These are phyloP conservation scores for Epistrophe grossulariae DNA, from an alignment of 2,888 invertebrate species.

Conservation along the genomic window DNA sequence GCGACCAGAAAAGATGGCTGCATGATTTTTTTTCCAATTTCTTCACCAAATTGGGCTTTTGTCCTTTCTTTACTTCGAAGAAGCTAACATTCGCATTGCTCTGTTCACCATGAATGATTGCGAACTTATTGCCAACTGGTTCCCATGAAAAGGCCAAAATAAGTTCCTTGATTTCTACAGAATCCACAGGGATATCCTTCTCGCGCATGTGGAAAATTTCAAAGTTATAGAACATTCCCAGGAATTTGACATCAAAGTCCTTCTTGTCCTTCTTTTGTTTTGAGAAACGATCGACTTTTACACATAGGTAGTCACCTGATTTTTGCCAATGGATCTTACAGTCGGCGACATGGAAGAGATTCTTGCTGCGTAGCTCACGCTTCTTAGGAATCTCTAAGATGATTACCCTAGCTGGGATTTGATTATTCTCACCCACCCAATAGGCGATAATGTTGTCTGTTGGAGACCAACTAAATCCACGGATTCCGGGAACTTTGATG, in stretches of 20 bases:
- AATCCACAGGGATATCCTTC: constrained; percentile 98
- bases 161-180: constrained; percentile 96
- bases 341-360: constrained; percentile 98
- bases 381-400: constrained; percentile 96
- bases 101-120: constrained; percentile 97
- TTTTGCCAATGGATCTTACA: constrained; percentile 99
- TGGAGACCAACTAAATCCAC: constrained; percentile 99
- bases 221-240: constrained; percentile 98
- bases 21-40: constrained; percentile 94
- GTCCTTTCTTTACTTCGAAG: constrained; percentile 95
- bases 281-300: constrained; percentile 94
- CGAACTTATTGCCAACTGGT: constrained; percentile 97
- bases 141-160: constrained; percentile 99
- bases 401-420: constrained; percentile 97
- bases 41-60: constrained; percentile 94
- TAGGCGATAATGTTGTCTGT: constrained; percentile 98
- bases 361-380: constrained; percentile 95
- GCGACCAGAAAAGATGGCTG: constrained; percentile 98
- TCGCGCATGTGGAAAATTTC: constrained; percentile 99
- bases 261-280: constrained; percentile 97
- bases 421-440: constrained; percentile 99
- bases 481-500: constrained; percentile 94
- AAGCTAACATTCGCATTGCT: constrained; percentile 93
- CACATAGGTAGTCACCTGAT: constrained; percentile 98
- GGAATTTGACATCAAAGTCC: constrained; percentile 95